Percentiles rank a stretch among this genome's conserved stretches.
phyloP scores from a whole-genome alignment of 2,113 vertebrate genomes.

The Leuciscus idus region DNA sequence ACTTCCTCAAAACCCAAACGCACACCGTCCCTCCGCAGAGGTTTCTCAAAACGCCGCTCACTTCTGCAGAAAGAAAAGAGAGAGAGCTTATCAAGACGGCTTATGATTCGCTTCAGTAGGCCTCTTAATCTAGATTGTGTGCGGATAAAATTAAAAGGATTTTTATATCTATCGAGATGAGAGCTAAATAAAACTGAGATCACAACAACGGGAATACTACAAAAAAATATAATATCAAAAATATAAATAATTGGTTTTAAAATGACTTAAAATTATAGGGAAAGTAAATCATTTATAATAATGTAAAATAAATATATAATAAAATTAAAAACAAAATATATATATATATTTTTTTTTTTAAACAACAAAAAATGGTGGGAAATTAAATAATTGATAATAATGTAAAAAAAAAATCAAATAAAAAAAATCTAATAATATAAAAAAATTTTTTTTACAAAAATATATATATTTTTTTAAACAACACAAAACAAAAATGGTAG shows the following conservation, averaged over 20 bases:
- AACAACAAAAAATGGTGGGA: too few relatives aligned
- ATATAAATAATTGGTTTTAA: neutral
- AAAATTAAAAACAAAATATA: neutral
- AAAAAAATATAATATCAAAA: neutral
- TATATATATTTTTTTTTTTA: too few relatives aligned
- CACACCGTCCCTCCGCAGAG: constrained; percentile 81
- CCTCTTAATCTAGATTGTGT: neutral
- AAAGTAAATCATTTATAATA: too few relatives aligned
- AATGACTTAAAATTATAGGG: neutral
- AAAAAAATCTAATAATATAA: too few relatives aligned
- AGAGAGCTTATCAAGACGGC: neutral
- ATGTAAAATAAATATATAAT: too few relatives aligned
- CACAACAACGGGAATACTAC: neutral
- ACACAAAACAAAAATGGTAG: too few relatives aligned
- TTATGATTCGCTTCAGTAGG: neutral
- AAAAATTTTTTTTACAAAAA: too few relatives aligned
- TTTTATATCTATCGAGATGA: neutral
- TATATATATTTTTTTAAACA: too few relatives aligned
- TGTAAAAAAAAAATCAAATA: too few relatives aligned
- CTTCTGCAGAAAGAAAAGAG: constrained; percentile 71
- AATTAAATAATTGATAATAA: too few relatives aligned
- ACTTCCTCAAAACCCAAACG: constrained; percentile 87
- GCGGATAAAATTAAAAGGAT: neutral
- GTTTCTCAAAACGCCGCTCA: constrained; percentile 88
- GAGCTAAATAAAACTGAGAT: neutral